Evolutionary conservation across 92 coral and sea anemone species (phyloP), one percentile per base, ranked within the genome.

Genomic region (Parazoanthus swiftii): DNA sequence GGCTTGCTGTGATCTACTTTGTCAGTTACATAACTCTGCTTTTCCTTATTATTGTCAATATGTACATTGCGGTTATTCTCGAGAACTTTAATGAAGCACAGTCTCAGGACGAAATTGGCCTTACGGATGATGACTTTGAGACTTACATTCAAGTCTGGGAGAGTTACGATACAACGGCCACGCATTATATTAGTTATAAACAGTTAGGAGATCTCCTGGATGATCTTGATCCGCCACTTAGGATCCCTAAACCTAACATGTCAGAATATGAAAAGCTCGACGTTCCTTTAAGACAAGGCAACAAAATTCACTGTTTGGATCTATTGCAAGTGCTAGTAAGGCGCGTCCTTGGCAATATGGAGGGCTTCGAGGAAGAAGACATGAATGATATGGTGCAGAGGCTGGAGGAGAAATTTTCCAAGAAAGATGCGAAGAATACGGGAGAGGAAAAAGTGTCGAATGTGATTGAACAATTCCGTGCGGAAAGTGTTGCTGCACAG

Each of bases 31-130:
- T 97, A 81, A 77, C 94, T 29, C 86, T 97, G 46, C 94, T 97
- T 59, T 97, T 97, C 83, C 92, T 97, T 18, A 96, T 97, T 43
- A 95, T 95, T 6, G 94, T 97, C 63, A 97, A 97, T 86, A 97
- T 97, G 99, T 97, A 97, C 91, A 97, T 97, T 84, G 99, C 99
- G 11, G 99, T 97, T 88, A 97, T 97, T 80, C 92, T 97, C 81
- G 99, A 97, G 92, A 97, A 97, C 89, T 97, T 97, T 85, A 97
- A 97, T 83, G 99, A 95, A 72, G 99, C 99, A 0, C 98, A 95
- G 87, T 93, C 93, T 15, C 99, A 97, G 58, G 99, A 97, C 74
- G 98, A 97, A 75, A 97, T 97, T 56, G 99, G 99, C 8, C 91
- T 97, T 51, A 91, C 96, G 16, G 99, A 97, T 65, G 99, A 97